phyloP scores from a whole-genome alignment of 2,888 invertebrate genomes.

The Zaprionus obscuricornis region DNA sequence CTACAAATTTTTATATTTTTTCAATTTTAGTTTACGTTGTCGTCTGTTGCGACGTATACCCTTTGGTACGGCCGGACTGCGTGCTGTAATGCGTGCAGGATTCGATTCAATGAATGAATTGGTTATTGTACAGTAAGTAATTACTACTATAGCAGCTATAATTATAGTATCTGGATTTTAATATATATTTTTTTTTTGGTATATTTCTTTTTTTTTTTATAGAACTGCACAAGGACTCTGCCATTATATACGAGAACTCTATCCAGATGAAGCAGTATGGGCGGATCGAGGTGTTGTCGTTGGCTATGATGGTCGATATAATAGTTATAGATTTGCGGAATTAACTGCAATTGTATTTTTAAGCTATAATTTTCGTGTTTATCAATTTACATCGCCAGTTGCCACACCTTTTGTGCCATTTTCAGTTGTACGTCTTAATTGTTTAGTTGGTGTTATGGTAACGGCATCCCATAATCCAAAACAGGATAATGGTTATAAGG shows the following conservation, averaged over 20 bases:
- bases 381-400: slow-evolving; percentile 90
- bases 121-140: slow-evolving; percentile 91
- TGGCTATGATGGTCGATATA: slow-evolving; percentile 96
- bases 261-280: slow-evolving; percentile 84
- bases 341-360: slow-evolving; percentile 93
- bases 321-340: slow-evolving; percentile 92
- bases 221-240: slow-evolving; percentile 93
- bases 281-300: slow-evolving; percentile 90
- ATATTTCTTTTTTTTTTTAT: neutral
- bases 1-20: neutral
- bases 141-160: no score
- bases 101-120: slow-evolving; percentile 98
- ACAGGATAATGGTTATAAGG: slow-evolving; percentile 97
- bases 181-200: neutral
- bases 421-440: slow-evolving; percentile 88
- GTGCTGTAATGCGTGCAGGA: slow-evolving; percentile 96
- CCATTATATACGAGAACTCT: slow-evolving; percentile 88
- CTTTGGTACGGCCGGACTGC: slow-evolving; percentile 97
- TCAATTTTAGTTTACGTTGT: slow-evolving; percentile 84
- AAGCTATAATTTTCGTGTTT: slow-evolving; percentile 89
- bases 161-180: no score
- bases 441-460: slow-evolving; percentile 95
- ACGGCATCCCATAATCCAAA: slow-evolving; percentile 98
- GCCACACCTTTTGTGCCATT: slow-evolving; percentile 98
- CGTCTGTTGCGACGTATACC: slow-evolving; percentile 89